Evolutionary conservation across 1,140 invertebrate genomes (phyloP), one percentile per base, ranked within the genome.

Genomic region (Drosophila biarmipes): DNA sequence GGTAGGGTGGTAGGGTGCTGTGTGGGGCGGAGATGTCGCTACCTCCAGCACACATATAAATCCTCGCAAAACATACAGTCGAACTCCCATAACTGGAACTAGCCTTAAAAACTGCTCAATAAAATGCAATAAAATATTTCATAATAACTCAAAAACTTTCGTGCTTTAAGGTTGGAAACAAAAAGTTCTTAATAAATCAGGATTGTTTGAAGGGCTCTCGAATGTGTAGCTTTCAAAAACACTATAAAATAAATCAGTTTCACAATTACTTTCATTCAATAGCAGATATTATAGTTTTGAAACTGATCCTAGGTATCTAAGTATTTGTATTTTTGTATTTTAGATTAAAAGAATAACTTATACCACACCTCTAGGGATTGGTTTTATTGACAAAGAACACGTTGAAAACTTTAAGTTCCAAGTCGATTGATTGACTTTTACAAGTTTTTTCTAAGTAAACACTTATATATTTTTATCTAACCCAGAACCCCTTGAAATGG

Each of bases 11-110:
- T 11, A n/a, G n/a, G n/a, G n/a, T n/a, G n/a, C 15, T 24, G 35
- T 29, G 12, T 67, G 49, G 17, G 53, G 61, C 31, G 49, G 66
- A 55, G 62, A 69, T 69, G 58, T 67, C 63, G 49, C 66, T 48
- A 68, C 48, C 48, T 69, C 48, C 48, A 37, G 34, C 48, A 46
- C 31, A 64, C 62, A 64, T 58, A 61, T 57, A 40, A 59, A 59
- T 35, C 56, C 17, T 19, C 42, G 37, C 40, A 38, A 29, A 38
- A 40, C 24, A 62, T 66, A 66, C 62, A 66, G 62, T 62, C 42
- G 7, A 66, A 66, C 62, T 62, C 38, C 17, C 17, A 62, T 24
- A 62, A 48, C 17, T 48, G 34, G 7, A 14, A 66, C 27, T 29
- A 19, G 6, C 17, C 51, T 15, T 31, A 24, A 38, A 38, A n/a